phyloP scores from a whole-genome alignment of 1,140 invertebrate genomes.

The Drosophila nikananu region DNA sequence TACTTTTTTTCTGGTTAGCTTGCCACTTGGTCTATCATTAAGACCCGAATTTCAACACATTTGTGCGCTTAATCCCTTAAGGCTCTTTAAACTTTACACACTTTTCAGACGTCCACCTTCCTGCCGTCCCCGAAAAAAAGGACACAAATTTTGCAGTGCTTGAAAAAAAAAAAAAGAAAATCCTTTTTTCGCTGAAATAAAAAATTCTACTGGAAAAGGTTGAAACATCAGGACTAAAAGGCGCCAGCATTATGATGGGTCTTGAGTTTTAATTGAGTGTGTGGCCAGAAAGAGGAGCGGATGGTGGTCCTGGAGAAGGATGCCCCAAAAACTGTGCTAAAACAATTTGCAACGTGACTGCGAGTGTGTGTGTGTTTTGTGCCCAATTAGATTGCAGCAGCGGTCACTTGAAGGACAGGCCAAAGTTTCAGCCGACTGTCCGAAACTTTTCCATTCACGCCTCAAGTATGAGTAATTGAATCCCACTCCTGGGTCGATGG shows the following conservation, averaged over 20 bases:
- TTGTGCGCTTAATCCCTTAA: constrained; percentile 83
- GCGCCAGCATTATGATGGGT: constrained; percentile 78
- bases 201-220: constrained; percentile 61
- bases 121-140: constrained; percentile 13
- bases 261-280: constrained; percentile 85
- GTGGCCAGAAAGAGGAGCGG: constrained; percentile 31
- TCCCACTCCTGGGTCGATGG: constrained; percentile 12
- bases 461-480: constrained; percentile 84
- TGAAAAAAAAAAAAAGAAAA: constrained; percentile 55
- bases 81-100: constrained; percentile 85
- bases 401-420: constrained; percentile 77
- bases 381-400: constrained; percentile 76
- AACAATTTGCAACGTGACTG: constrained; percentile 68
- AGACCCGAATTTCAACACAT: constrained; percentile 81
- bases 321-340: constrained; percentile 71
- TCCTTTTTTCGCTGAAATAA: constrained; percentile 58
- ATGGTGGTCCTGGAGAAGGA: constrained; percentile 37
- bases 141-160: constrained; percentile 53
- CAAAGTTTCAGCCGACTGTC: constrained; percentile 57
- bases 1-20: constrained; percentile 48
- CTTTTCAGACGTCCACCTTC: constrained; percentile 58
- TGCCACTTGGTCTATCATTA: constrained; percentile 57
- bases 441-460: constrained; percentile 74
- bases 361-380: constrained; percentile 51
- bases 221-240: constrained; percentile 80